These are phyloP conservation scores for Eristalinus sepulchralis DNA, from an alignment of 2,888 invertebrate genomes.

Conservation along the genomic window DNA sequence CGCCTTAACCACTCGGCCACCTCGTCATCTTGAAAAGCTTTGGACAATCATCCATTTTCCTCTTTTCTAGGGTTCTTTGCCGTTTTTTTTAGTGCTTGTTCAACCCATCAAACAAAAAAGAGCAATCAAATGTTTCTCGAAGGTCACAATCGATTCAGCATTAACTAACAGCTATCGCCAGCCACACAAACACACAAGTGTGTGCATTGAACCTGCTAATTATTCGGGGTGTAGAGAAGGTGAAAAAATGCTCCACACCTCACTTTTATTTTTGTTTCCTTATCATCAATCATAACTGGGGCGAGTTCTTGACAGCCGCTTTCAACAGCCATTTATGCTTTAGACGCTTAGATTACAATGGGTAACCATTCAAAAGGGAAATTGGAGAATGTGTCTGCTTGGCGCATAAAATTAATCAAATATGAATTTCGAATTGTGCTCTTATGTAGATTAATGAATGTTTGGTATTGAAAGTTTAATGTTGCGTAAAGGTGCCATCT, in stretches of 20 bases:
- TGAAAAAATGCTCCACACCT: background rate
- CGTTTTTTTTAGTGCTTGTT: background rate
- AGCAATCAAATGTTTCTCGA: background rate
- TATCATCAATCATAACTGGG: background rate
- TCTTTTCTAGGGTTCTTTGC: background rate
- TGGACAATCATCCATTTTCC: background rate
- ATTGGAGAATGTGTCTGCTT: background rate
- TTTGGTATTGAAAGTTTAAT: background rate
- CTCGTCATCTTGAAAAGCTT: constrained; percentile 82
- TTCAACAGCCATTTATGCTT: background rate
- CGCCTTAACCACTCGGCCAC: constrained; percentile 93
- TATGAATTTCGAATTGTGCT: background rate
- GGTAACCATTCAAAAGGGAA: background rate
- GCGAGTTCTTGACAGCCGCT: background rate
- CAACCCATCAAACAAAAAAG: background rate
- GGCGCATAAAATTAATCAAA: background rate
- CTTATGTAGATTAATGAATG: background rate
- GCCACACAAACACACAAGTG: background rate
- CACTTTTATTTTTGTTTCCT: background rate
- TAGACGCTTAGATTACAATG: background rate
- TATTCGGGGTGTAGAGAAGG: background rate
- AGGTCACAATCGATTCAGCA: background rate
- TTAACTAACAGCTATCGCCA: background rate
- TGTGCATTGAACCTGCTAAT: background rate
- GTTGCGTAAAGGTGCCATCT: background rate